Evolutionary conservation across 1,140 invertebrate species (phyloP), one percentile per base, ranked within the genome.

Genomic region (Leptestheria dahalacensis): DNA sequence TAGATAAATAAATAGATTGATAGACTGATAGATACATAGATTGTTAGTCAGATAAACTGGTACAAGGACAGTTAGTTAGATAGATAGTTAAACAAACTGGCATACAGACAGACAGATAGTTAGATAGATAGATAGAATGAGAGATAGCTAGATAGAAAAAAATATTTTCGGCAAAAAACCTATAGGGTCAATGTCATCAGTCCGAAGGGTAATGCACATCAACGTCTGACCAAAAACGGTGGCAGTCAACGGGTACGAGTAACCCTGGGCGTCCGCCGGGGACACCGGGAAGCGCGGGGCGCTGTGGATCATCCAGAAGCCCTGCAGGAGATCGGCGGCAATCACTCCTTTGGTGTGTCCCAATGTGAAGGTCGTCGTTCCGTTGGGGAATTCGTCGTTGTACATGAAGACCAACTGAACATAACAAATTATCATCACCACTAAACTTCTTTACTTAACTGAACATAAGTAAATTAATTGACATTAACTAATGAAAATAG

Each of bases 271-370:
- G n/a, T 61, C 66, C 26, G 60, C n/a, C 58, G 66, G 66, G n/a
- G 68, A 52, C 0, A 79, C 76, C 10, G 88, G 88, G 74, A 83
- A 96, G 65, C 81, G 78, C 0, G 92, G 92, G 11, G 92, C 86
- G 55, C 91, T 95, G 70, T 96, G 92, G 18, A 94, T 78, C 48
- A 96, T 67, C 91, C 91, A 96, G 65, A 93, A 80, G 2, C 90
- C 90, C 28, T 77, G 75, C 4, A 75, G 70, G 15, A 77, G 72
- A 64, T 88, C 79, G n/a, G 82, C 81, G 6, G 84, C 74, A 15
- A 95, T 69, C 0, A 85, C 80, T 2, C 92, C 91, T 75, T 94
- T 95, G 0, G 88, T 81, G 65, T 93, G 90, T 0, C 89, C 91
- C 65, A 79, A 79, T 28, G 67, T 70, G 48, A 69, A 61, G 61